Percentiles rank a stretch among this genome's conserved stretches.
Conservation (phyloP, 2,113 vertebrate genomes). For the Vulpes vulpes region DNA sequence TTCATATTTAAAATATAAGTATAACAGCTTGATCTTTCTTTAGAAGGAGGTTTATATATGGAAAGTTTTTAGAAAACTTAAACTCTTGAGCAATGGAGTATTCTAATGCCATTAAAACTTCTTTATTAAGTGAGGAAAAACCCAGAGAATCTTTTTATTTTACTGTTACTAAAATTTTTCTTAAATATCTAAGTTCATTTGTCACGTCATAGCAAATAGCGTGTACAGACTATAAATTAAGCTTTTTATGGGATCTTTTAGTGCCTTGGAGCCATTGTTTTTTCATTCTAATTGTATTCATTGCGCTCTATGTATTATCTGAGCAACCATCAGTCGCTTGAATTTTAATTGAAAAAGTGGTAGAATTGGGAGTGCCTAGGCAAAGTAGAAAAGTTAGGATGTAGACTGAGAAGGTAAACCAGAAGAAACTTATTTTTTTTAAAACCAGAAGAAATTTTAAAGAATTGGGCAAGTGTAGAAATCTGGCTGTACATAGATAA, state of each 20-base stretch:
- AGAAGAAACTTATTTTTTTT: background rate
- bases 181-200: slow-evolving; percentile 35
- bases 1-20: slow-evolving; percentile 15
- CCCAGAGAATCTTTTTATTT: slow-evolving; percentile 30
- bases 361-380: background rate
- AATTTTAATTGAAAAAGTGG: slow-evolving; percentile 28
- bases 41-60: background rate
- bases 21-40: background rate
- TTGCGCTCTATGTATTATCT: background rate
- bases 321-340: background rate
- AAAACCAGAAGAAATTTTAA: too few relatives aligned
- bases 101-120: slow-evolving; percentile 46
- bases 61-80: slow-evolving; percentile 29
- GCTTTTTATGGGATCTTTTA: background rate
- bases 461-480: background rate
- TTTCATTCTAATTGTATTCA: slow-evolving; percentile 12
- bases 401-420: background rate
- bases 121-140: slow-evolving; percentile 44
- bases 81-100: background rate
- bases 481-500: background rate
- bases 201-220: background rate
- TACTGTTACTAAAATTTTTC: background rate
- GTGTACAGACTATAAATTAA: background rate
- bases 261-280: background rate
- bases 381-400: slow-evolving; percentile 32